Evolutionary conservation across 35 echinoderm and acorn worm species (phyloP), one percentile per base, ranked within the genome.

Genomic region (Holothuria glaberrima): DNA sequence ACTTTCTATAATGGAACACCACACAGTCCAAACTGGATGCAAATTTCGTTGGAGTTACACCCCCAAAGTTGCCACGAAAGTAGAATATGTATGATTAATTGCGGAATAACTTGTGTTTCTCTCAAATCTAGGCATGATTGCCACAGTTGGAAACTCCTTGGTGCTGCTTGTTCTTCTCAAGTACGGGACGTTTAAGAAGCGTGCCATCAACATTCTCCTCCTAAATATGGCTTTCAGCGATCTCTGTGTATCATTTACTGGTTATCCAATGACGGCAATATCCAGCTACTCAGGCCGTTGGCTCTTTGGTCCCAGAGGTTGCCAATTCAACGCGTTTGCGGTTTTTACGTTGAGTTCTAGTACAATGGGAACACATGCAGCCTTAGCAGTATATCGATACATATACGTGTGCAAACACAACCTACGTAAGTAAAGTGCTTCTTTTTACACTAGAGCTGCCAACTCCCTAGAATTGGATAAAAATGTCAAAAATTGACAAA

Each of bases 181-280:
- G n/a, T n/a, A n/a, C n/a, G n/a, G n/a, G n/a, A n/a, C n/a, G n/a
- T n/a, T n/a, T n/a, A n/a, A n/a, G n/a, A n/a, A n/a, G n/a, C n/a
- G n/a, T n/a, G n/a, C n/a, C n/a, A n/a, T n/a, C n/a, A n/a, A n/a
- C n/a, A n/a, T 92, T 31, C 73, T 95, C 28, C 56, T 95, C 0
- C 31, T 92, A 59, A 95, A 95, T 86, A 81, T 95, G 65, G 90
- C 94, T 6, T 76, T 71, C 48, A 95, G 94, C 48, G 94, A 95
- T 35, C 64, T 95, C n/a, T 92, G 94, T 26, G 60, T 95, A 24
- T 95, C 94, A 9, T 58, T 95, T 24, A 56, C 90, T 20, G 94
- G 94, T 1, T 95, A 95, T 70, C 90, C 94, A 12, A 48, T 89
- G n/a, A 89, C 90, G 9, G 75, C 94, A 9, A 33, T 83, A 33